Percentiles rank a stretch among this genome's conserved stretches.
These are phyloP conservation scores for Stomorhina lunata DNA, from an alignment of 2,888 invertebrate species.

Conservation along the genomic window DNA sequence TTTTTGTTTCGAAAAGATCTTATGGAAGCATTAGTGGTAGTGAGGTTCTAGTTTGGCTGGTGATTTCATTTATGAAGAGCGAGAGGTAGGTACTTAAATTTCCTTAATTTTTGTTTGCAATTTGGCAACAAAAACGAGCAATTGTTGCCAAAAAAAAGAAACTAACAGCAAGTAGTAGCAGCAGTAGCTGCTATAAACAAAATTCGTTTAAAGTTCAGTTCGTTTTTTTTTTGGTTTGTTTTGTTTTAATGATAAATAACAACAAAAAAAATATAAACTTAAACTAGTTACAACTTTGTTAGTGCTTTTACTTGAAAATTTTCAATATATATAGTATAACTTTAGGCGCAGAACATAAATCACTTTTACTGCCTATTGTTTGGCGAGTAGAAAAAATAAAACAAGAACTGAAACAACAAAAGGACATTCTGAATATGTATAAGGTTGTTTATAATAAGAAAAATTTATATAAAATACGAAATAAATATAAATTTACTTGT, in stretches of 20 bases:
- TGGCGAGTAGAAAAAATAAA: background rate
- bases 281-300: conserved; percentile 1
- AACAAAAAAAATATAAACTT: background rate
- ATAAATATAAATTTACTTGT: too few relatives aligned
- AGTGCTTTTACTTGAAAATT: background rate
- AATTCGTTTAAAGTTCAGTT: background rate
- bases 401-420: background rate
- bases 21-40: background rate
- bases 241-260: too few relatives aligned
- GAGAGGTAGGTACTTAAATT: conserved; percentile 13
- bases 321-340: conserved; percentile 44
- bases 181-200: background rate
- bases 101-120: background rate
- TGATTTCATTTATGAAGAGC: background rate
- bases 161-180: conserved; percentile 3
- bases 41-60: background rate
- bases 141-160: conserved; percentile 21
- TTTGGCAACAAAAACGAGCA: conserved; percentile 2
- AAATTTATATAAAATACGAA: too few relatives aligned
- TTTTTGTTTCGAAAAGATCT: background rate
- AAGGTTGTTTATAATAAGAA: too few relatives aligned
- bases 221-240: background rate
- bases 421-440: too few relatives aligned
- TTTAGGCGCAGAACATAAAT: conserved; percentile 64
- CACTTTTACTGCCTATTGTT: conserved; percentile 50